Evolutionary conservation across 2,113 vertebrate genomes (phyloP).

Genomic region (Podarcis cretensis): DNA sequence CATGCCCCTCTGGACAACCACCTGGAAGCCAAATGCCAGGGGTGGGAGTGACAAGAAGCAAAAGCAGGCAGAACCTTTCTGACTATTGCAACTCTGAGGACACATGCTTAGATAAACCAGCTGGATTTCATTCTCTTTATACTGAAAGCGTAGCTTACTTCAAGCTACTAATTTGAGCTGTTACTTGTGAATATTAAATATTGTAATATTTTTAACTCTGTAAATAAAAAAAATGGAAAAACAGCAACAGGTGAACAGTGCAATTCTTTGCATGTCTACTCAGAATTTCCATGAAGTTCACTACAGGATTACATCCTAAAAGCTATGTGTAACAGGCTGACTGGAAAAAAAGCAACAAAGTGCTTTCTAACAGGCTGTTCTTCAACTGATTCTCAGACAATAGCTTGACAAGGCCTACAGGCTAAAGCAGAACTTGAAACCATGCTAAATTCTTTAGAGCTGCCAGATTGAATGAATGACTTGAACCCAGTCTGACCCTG

Average conservation of each 20-base stretch:
- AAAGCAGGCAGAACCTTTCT: not conserved
- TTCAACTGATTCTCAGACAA: not conserved
- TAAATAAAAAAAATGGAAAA: too few relatives aligned
- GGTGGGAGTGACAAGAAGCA: too few relatives aligned
- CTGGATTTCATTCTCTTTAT: not conserved
- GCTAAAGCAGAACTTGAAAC: conserved; percentile 22
- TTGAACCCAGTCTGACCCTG: conserved; percentile 2
- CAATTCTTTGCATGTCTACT: not conserved
- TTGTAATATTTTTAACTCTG: too few relatives aligned
- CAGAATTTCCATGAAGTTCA: not conserved
- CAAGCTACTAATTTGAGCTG: not conserved
- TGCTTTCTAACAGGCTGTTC: not conserved
- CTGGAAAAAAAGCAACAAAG: not conserved
- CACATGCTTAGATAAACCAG: not conserved
- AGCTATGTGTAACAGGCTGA: not conserved
- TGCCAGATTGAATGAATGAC: not conserved
- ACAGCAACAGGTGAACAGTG: not conserved
- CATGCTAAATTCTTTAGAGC: not conserved
- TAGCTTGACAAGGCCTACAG: not conserved
- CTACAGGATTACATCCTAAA: not conserved
- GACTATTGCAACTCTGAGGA: not conserved
- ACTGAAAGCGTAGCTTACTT: not conserved
- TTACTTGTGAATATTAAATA: not conserved
- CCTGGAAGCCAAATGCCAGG: too few relatives aligned
- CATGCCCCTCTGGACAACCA: too few relatives aligned